Evolutionary conservation across 2,888 invertebrate genomes (phyloP), one percentile per base, ranked within the genome.

Genomic region (Tortricodes alternella): DNA sequence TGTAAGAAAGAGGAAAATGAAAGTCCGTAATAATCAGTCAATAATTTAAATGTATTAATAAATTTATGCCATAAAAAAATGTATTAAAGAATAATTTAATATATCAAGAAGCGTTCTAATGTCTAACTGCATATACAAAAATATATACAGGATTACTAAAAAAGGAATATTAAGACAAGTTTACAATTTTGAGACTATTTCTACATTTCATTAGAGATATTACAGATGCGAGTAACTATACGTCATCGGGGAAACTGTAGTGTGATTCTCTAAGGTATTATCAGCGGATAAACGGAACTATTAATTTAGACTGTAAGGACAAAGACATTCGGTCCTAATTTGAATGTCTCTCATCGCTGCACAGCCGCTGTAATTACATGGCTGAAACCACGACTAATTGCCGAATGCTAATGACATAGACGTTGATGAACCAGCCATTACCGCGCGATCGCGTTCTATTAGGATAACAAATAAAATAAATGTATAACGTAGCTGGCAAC

Each of bases 21-120:
- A 68, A 64, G 41, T 59, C 58, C 44, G 35, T 56, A 43, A 63
- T 70, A 68, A 37, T 80, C 80, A 75, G 79, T 84, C 83, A 85
- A 85, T 86, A 87, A 85, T 83, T 85, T 86, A 84, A 77, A 70
- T 78, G 79, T 78, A 80, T 74, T 74, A 64, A 61, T 77, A 63
- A 71, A 70, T 74, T 74, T 71, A 73, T 71, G 65, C 65, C 75
- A 74, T 81, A 82, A 83, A 80, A 73, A 74, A 74, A 65, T 64
- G 27, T 3, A 27, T 34, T 27, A 41, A 50, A 19, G 9, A 53
- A 38, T 44, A 38, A n/a, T 15, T 62, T 74, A 76, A 79, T 71
- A 68, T 70, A 71, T 80, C 82, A 78, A 83, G 77, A 84, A 83
- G 85, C 85, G 65, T 80, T 74, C 78, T 80, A 80, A 75, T 75